A percentile compares a stretch with the other conserved stretches of the same genome.
phyloP scores from a whole-genome alignment of 2,888 invertebrate species.

The Autographa gamma region DNA sequence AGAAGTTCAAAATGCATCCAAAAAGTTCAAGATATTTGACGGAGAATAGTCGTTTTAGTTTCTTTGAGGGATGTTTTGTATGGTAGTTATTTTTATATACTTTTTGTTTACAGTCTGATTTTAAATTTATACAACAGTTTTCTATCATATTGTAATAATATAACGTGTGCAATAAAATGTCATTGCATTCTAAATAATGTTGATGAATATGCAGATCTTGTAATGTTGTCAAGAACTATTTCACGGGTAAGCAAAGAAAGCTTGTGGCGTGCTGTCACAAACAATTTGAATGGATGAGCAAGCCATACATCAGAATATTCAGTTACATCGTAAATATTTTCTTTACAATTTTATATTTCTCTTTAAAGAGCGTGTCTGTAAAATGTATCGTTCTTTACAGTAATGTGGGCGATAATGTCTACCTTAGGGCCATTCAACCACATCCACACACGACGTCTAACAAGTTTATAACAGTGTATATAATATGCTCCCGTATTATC shows the following conservation, averaged over 20 bases:
- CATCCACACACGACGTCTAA: constrained; percentile 25
- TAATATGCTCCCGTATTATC: constrained; percentile 60
- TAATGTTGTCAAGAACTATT: constrained; percentile 22
- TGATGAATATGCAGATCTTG: constrained; percentile 37
- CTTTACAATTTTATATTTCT: constrained; percentile 1
- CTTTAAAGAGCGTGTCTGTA: constrained; percentile 9
- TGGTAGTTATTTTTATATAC: too few relatives aligned
- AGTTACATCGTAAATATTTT: constrained; percentile 19
- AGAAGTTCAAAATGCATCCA: neutral
- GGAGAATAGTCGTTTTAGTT: too few relatives aligned
- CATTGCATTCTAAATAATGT: constrained; percentile 19
- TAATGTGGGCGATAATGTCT: constrained; percentile 9
- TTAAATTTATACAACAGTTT: too few relatives aligned
- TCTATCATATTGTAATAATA: too few relatives aligned
- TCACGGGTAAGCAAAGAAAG: constrained; percentile 32
- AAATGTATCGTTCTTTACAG: constrained; percentile 13
- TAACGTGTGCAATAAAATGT: neutral
- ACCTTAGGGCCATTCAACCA: constrained; percentile 44
- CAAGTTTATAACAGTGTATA: constrained; percentile 39
- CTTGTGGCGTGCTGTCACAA: constrained; percentile 29
- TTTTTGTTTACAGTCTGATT: too few relatives aligned
- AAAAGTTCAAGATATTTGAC: neutral
- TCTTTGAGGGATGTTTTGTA: too few relatives aligned
- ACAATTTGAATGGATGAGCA: constrained; percentile 41
- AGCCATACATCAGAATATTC: constrained; percentile 41